phyloP scores from a whole-genome alignment of 2,113 vertebrate species.

The Muntiacus muntjak region DNA sequence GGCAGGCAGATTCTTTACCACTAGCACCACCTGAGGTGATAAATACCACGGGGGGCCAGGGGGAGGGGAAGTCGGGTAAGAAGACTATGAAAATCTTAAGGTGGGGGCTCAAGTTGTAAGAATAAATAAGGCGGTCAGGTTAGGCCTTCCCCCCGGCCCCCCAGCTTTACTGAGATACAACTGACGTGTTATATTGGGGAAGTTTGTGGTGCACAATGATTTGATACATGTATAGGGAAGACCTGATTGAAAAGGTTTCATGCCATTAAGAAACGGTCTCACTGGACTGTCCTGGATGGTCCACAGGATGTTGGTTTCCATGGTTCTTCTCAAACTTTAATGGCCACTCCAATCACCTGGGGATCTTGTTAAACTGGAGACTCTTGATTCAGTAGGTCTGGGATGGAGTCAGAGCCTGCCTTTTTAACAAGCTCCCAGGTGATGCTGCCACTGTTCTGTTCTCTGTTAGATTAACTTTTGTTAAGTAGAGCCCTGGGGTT shows the following conservation, averaged over 20 bases:
- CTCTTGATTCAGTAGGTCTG: neutral
- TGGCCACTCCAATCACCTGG: neutral
- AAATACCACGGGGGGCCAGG: no score
- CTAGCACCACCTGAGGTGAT: neutral
- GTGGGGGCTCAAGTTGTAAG: neutral
- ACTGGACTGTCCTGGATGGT: neutral
- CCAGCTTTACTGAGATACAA: neutral
- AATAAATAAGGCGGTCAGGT: neutral
- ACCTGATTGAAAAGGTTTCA: neutral
- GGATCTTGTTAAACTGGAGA: neutral
- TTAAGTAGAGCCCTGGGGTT: neutral
- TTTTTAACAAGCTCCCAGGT: neutral
- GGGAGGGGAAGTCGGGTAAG: no score
- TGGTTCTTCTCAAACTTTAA: neutral
- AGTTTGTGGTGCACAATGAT: neutral
- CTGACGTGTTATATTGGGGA: neutral
- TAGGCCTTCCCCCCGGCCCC: no score
- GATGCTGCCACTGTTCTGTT: neutral
- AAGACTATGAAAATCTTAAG: neutral
- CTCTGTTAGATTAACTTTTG: neutral
- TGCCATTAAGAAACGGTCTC: neutral
- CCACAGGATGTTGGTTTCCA: neutral
- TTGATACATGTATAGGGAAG: no score
- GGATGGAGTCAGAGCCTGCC: neutral
- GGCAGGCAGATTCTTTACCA: neutral